A percentile compares a stretch with the other conserved stretches of the same genome.
Evolutionary conservation across 2,113 vertebrate species (phyloP).

Genomic region (Bos indicus): DNA sequence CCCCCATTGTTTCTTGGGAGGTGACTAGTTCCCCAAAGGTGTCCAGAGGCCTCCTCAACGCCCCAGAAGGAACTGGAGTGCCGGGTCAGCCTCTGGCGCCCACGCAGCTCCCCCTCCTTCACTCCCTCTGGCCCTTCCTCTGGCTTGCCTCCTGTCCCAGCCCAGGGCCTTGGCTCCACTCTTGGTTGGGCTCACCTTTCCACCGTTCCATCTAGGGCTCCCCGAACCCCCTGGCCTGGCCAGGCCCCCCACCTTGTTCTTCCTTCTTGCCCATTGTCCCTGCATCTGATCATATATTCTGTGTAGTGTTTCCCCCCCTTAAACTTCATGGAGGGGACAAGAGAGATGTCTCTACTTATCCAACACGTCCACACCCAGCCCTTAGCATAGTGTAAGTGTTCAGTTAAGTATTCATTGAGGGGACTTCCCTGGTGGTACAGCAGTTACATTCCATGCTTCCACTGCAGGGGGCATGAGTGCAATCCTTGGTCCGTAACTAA

Average conservation of each 20-base stretch:
- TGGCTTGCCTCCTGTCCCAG: background rate
- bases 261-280: background rate
- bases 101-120: background rate
- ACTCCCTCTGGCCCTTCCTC: background rate
- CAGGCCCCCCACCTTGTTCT: background rate
- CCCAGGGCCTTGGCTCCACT: background rate
- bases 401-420: background rate
- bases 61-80: background rate
- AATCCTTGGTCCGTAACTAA: background rate
- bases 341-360: background rate
- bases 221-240: background rate
- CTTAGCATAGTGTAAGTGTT: background rate
- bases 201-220: background rate
- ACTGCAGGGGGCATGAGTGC: background rate
- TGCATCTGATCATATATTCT: background rate
- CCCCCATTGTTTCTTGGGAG: background rate
- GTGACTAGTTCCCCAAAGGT: background rate
- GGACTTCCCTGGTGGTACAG: background rate
- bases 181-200: background rate
- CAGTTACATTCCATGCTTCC: background rate
- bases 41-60: background rate
- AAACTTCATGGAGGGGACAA: background rate
- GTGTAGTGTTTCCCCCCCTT: background rate
- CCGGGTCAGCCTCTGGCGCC: background rate
- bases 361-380: fast-evolving